These are phyloP conservation scores for Caiman crocodilus DNA, from an alignment of 2,797 vertebrate genomes.

Conservation along the genomic window DNA sequence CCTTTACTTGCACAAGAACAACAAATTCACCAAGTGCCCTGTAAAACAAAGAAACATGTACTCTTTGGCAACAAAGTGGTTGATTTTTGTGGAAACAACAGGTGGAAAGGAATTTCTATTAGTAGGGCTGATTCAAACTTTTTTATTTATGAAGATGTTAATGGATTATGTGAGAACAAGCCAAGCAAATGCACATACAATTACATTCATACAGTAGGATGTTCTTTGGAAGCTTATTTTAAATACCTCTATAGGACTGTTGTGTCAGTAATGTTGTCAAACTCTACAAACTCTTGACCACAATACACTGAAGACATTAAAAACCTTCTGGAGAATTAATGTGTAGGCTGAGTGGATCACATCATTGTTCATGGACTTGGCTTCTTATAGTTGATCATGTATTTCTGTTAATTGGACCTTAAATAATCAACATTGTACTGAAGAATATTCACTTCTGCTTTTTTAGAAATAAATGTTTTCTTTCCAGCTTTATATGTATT, in stretches of 20 bases:
- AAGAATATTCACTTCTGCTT: not conserved
- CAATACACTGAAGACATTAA: slow-evolving; percentile 3
- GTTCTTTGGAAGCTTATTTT: slow-evolving; percentile 21
- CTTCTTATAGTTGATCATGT: not conserved
- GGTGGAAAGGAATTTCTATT: slow-evolving; percentile 37
- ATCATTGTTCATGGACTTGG: not conserved
- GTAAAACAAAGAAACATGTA: slow-evolving; percentile 19
- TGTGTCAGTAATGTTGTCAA: not conserved
- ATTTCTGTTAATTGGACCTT: not conserved
- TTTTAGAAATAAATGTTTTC: not conserved
- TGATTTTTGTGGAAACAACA: slow-evolving; percentile 34
- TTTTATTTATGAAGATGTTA: slow-evolving; percentile 36
- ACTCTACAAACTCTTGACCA: not conserved
- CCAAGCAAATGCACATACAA: not conserved
- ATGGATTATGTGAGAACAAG: slow-evolving; percentile 51
- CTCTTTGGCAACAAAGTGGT: slow-evolving; percentile 4
- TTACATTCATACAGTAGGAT: not conserved
- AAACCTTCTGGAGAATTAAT: not conserved
- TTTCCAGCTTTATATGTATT: not conserved
- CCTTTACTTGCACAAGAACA: slow-evolving; percentile 1
- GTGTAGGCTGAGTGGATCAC: not conserved
- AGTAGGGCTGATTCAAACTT: slow-evolving; percentile 21
- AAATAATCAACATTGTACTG: not conserved
- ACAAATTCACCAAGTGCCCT: not conserved
- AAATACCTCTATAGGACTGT: not conserved